These are phyloP conservation scores for Serranus cabrilla DNA, from an alignment of 2,797 vertebrate genomes.

Conservation along the genomic window DNA sequence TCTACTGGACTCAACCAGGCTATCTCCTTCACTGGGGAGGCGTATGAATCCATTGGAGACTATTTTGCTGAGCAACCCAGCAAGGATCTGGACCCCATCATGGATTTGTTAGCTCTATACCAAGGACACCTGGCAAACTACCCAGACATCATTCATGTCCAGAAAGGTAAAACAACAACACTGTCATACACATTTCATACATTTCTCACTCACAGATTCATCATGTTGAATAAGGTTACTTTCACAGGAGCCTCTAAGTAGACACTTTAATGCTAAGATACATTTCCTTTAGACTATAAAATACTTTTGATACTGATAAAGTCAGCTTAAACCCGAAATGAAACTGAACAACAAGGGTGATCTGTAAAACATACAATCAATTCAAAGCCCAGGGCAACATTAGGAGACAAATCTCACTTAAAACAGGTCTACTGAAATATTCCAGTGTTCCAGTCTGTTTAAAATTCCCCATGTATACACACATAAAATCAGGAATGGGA, in stretches of 20 bases:
- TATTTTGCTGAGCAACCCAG: slow-evolving; percentile 96
- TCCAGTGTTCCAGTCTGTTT: slow-evolving; percentile 6
- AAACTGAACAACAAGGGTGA: not conserved
- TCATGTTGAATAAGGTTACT: not conserved
- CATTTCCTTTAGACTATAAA: not conserved
- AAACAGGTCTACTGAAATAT: not conserved
- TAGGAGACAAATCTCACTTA: not conserved
- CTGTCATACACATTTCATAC: not conserved
- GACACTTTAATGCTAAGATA: not conserved
- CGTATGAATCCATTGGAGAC: slow-evolving; percentile 94
- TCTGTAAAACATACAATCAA: not conserved
- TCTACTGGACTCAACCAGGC: slow-evolving; percentile 94
- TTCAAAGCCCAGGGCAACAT: not conserved
- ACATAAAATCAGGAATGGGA: too few species aligned
- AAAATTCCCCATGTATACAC: too few species aligned
- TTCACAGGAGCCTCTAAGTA: not conserved
- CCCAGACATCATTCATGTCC: slow-evolving; percentile 99
- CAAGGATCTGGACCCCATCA: slow-evolving; percentile 94
- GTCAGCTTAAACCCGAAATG: not conserved
- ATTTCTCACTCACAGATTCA: not conserved
- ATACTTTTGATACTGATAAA: not conserved
- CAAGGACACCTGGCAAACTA: slow-evolving; percentile 99
- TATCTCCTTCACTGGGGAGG: slow-evolving; percentile 95
- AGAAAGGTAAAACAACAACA: slow-evolving; percentile 93
- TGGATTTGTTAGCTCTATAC: slow-evolving; percentile 97